A percentile compares a stretch with the other conserved stretches of the same genome.
Conservation (phyloP, 2,113 vertebrate species). For the Ptilorrhoa leucosticta region DNA sequence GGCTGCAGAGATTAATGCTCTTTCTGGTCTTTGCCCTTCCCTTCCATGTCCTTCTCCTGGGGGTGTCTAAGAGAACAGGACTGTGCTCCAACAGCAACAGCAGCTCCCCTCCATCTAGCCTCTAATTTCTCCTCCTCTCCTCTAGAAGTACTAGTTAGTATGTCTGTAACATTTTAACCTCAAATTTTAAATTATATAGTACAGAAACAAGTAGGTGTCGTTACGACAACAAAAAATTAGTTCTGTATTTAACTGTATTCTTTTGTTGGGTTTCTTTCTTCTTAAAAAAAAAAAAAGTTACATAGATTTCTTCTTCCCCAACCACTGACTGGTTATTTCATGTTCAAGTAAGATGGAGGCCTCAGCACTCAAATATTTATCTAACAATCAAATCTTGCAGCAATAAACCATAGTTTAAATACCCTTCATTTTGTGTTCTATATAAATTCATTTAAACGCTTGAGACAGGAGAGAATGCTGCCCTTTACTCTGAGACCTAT, state of each 20-base stretch:
- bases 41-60: not conserved
- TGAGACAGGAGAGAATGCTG: not conserved
- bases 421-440: not conserved
- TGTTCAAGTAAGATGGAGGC: not conserved
- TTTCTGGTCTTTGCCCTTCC: not conserved
- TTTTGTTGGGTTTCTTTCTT: not conserved
- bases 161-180: not conserved
- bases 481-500: not conserved
- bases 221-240: not conserved
- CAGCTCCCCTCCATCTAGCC: accelerated
- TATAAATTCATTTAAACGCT: not conserved
- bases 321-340: not conserved
- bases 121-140: not conserved
- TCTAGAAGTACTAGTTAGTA: not conserved
- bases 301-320: not conserved
- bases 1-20: not conserved
- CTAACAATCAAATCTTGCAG: not conserved
- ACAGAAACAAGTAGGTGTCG: not conserved
- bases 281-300: not conserved
- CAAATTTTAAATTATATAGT: not conserved
- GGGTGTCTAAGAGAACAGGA: not conserved
- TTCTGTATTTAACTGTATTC: not conserved
- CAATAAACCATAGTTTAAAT: not conserved
- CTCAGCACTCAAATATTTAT: not conserved
- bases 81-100: not conserved